Conservation (phyloP, 2,797 vertebrate genomes). For the Spea hammondii region DNA sequence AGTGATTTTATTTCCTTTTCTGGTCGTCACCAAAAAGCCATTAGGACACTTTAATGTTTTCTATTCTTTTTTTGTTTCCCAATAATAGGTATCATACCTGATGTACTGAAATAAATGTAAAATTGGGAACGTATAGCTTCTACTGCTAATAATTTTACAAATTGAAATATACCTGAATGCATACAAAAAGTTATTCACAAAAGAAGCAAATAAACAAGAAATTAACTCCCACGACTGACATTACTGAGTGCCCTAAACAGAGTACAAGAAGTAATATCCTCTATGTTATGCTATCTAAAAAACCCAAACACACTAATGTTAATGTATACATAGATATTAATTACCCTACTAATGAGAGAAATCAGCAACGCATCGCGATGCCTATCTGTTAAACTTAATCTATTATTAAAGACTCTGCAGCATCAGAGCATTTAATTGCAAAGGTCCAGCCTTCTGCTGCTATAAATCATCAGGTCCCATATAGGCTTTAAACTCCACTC, state of each 20-base stretch:
- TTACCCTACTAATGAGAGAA: slow-evolving; percentile 26
- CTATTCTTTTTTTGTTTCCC: too few relatives aligned
- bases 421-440: slow-evolving; percentile 36
- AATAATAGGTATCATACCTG: too few relatives aligned
- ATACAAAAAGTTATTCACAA: slow-evolving; percentile 8
- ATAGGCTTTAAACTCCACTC: slow-evolving; percentile 2
- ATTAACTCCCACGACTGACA: slow-evolving; percentile 7
- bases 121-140: too few relatives aligned
- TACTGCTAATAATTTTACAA: too few relatives aligned
- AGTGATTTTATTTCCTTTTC: too few relatives aligned
- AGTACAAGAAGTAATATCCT: slow-evolving; percentile 38
- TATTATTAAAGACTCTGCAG: slow-evolving; percentile 35
- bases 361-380: slow-evolving; percentile 27
- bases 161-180: not conserved
- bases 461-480: slow-evolving; percentile 23
- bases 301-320: slow-evolving; percentile 15
- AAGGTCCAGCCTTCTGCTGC: slow-evolving; percentile 50
- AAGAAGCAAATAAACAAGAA: slow-evolving; percentile 26
- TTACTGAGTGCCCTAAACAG: slow-evolving; percentile 14
- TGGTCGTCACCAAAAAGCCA: too few relatives aligned
- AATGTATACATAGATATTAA: slow-evolving; percentile 39
- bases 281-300: slow-evolving; percentile 22
- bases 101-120: too few relatives aligned
- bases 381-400: slow-evolving; percentile 19
- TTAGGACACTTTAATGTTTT: too few relatives aligned